Conservation (phyloP, 2,888 invertebrate species). For the Drosophila mimica region DNA sequence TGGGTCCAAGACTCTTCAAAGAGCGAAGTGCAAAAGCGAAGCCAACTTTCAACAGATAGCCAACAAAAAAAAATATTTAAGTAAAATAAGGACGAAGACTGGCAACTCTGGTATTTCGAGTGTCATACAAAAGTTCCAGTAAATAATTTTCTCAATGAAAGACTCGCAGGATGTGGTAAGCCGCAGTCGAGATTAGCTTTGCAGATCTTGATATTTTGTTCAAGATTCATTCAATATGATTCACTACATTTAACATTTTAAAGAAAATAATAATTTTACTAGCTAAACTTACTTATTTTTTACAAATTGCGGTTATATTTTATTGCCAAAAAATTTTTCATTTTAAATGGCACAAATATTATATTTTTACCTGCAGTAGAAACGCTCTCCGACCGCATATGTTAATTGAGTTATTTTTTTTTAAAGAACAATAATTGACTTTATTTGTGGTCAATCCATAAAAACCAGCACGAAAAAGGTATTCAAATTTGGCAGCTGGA, state of each 20-base stretch:
- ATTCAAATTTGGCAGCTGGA: slow-evolving; percentile 7
- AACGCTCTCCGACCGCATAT: neutral
- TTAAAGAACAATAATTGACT: slow-evolving; percentile 3
- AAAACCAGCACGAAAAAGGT: neutral
- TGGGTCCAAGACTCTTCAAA: slow-evolving; percentile 32
- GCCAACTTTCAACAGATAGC: slow-evolving; percentile 60
- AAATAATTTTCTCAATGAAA: slow-evolving; percentile 15
- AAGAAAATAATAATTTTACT: neutral
- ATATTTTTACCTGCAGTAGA: neutral
- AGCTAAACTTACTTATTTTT: neutral
- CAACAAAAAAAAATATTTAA: slow-evolving; percentile 6
- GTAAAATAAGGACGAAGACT: slow-evolving; percentile 25
- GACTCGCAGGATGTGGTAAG: slow-evolving; percentile 6
- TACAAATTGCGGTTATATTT: neutral
- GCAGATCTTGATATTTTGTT: neutral
- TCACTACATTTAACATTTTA: neutral
- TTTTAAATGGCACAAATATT: neutral
- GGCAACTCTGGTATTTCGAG: slow-evolving; percentile 45
- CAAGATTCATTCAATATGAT: neutral
- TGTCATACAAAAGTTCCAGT: slow-evolving; percentile 42
- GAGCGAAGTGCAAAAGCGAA: slow-evolving; percentile 66
- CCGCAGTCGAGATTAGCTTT: neutral
- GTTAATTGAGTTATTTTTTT: slow-evolving; percentile 4
- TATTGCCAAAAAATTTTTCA: too few species aligned
- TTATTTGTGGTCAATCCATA: slow-evolving; percentile 16